Evolutionary conservation across 2,797 vertebrate genomes (phyloP).

Genomic region (Poeciliopsis paucimaculata): DNA sequence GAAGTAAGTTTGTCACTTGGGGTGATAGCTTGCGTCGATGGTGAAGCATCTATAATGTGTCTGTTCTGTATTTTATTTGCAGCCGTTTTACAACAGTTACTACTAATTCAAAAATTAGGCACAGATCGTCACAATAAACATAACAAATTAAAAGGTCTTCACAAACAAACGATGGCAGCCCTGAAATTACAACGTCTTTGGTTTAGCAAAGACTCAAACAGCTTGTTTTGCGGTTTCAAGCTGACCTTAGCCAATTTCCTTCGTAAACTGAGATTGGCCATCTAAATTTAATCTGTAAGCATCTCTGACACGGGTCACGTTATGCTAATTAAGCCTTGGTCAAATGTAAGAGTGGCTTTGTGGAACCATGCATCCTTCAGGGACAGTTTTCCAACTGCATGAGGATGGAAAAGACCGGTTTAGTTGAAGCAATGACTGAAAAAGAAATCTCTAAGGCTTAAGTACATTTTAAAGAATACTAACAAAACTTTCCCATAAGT

Average conservation of each 20-base stretch:
- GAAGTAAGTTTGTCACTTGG: not conserved
- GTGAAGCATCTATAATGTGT: not conserved
- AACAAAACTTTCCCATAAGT: slow-evolving; percentile 13
- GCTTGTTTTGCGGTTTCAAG: slow-evolving; percentile 34
- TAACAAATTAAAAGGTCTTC: not conserved
- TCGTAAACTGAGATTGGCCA: slow-evolving; percentile 29
- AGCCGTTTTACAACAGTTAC: not conserved
- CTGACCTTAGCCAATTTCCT: slow-evolving; percentile 18
- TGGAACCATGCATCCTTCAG: not conserved
- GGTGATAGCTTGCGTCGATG: not conserved
- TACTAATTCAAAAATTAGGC: not conserved
- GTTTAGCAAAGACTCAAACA: slow-evolving; percentile 4
- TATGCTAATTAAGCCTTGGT: slow-evolving; percentile 20
- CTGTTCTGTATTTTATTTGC: not conserved
- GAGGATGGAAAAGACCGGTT: not conserved
- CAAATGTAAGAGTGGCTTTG: slow-evolving; percentile 1
- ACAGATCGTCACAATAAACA: not conserved
- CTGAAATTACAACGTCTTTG: slow-evolving; percentile 6
- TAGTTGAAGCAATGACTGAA: not conserved
- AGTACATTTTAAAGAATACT: slow-evolving; percentile 23
- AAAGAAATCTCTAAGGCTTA: not conserved
- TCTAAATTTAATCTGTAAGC: slow-evolving; percentile 28
- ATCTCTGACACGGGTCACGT: slow-evolving; percentile 25
- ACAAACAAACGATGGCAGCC: slow-evolving; percentile 11
- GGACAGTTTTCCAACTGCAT: slow-evolving; percentile 7